Base-by-base conservation (phyloP, 2,888 invertebrate species). In the Biston betularia region DNA sequence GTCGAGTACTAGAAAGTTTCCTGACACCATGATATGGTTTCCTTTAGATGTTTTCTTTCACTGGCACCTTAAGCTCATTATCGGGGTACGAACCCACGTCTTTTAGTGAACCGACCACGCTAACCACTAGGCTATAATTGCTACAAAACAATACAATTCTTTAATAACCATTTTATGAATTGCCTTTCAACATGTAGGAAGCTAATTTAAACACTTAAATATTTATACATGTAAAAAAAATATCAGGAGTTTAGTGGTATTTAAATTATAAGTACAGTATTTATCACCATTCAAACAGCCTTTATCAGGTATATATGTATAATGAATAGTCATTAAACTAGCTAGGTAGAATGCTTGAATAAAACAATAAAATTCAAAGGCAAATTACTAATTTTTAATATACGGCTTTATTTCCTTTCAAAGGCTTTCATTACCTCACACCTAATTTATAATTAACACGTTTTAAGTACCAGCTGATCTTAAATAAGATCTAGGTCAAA, bases 401-500 rank as follows among this genome's bases (percentile, higher is more conserved):
- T 35, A 10, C 34, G 33, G 35, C 35, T 38, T 7, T 11, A 46
- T 15, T 53, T 15, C 15, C n/a, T 40, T 42, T 54, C 11, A 7
- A 24, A 54, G 24, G 40, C 40, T 14, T 52, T 52, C 14, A 52
- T 38, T 40, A 40, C 24, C 5, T 14, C 15, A 42, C 40, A 40
- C 40, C 54, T 46, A 61, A 61, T 44, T 62, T 52, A 57, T 54
- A 63, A 58, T 62, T 53, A 62, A 62, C 46, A 61, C 42, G 33
- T 48, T 44, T 45, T 38, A 45, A 15, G 35, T 44, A 12, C 48
- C 40, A 10, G n/a, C 49, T 8, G 65, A 65, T 55, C 56, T 56
- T 46, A 38, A 54, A 57, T 53, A 46, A 66, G 58, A 54, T 63
- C 54, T 62, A 33, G 65, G 66, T 58, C 66, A 67, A 62, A 58